phyloP scores from a whole-genome alignment of 37 sponge, comb jelly and placozoan species.

The Ianthella basta region DNA sequence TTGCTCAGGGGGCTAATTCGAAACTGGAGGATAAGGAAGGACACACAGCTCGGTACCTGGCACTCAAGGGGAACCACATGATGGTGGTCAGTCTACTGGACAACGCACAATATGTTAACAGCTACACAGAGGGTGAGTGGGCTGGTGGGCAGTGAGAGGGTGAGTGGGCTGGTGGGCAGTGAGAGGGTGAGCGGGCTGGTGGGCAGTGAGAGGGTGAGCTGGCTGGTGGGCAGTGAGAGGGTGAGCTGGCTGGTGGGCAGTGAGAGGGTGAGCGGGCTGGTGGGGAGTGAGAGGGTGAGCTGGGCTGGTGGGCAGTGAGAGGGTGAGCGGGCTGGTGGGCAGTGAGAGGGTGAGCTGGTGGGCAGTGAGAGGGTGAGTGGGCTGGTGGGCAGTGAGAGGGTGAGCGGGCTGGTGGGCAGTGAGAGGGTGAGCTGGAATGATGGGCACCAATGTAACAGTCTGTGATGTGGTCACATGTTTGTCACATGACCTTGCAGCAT shows the following conservation, averaged over 20 bases:
- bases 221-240: neutral
- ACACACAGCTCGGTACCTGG: slow-evolving; percentile 76
- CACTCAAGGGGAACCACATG: slow-evolving; percentile 64
- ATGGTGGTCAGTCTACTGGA: slow-evolving; percentile 79
- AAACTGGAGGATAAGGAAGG: slow-evolving; percentile 50
- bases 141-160: neutral
- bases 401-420: neutral
- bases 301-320: neutral
- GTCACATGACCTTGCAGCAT: neutral
- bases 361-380: neutral
- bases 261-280: neutral
- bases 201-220: neutral
- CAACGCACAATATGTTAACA: slow-evolving; percentile 45
- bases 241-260: neutral
- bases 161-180: neutral
- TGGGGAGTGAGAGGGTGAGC: neutral
- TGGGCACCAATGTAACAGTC: neutral
- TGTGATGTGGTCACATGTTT: neutral
- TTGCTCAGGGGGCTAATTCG: slow-evolving; percentile 63
- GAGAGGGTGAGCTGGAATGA: neutral
- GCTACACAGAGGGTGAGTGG: neutral
- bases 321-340: neutral
- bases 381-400: neutral
- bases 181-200: neutral
- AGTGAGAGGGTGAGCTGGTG: neutral